Conservation (phyloP, 2,888 invertebrate species). For the Galerucella pusilla region DNA sequence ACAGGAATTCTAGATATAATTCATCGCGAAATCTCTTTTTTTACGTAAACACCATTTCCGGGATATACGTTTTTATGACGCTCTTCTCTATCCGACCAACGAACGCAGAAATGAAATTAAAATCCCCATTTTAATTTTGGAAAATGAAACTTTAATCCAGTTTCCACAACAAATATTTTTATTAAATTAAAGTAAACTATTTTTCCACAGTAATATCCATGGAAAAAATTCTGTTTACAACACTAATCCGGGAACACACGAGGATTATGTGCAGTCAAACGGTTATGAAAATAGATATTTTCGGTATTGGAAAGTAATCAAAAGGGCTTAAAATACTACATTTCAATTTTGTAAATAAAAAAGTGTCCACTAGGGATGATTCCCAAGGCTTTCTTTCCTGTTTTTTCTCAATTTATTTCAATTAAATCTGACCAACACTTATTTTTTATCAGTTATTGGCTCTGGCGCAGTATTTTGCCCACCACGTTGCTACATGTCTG, state of each 20-base stretch:
- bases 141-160: background rate
- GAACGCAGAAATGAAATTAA: background rate
- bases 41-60: background rate
- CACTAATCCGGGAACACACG: background rate
- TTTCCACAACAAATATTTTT: conserved; percentile 3
- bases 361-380: background rate
- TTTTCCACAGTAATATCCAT: background rate
- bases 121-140: background rate
- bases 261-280: background rate
- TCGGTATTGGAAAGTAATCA: background rate
- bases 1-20: background rate
- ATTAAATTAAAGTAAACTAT: conserved; percentile 1
- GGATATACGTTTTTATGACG: background rate
- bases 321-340: background rate
- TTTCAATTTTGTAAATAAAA: background rate
- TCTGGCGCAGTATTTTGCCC: too few species aligned
- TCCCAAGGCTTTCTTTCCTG: too few species aligned
- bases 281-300: conserved; percentile 5
- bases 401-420: too few species aligned
- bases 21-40: background rate
- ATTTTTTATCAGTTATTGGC: too few species aligned
- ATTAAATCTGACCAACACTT: too few species aligned
- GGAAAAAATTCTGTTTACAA: background rate
- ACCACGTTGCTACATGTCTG: too few species aligned
- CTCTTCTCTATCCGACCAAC: background rate